These are phyloP conservation scores for Chouioia cunea DNA, from an alignment of 2,888 invertebrate species.

Conservation along the genomic window DNA sequence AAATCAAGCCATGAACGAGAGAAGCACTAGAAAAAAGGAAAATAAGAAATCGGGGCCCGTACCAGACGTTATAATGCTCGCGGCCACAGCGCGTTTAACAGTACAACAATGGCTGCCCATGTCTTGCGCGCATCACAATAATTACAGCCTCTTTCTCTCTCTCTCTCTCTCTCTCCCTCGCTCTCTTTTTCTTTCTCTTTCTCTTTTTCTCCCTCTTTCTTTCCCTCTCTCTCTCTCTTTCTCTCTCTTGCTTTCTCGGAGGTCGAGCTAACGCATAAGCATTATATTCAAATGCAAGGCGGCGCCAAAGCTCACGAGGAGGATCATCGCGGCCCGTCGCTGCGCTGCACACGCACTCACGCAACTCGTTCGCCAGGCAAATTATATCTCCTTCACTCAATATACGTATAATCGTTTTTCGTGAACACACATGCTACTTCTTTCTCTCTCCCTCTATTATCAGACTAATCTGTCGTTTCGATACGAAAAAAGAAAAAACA, in stretches of 20 bases:
- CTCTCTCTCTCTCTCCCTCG: constrained; percentile 39
- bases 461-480: too few relatives aligned
- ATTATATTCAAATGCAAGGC: constrained; percentile 67
- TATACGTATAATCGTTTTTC: neutral
- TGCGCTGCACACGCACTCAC: constrained; percentile 45
- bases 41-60: constrained; percentile 25
- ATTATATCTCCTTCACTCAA: constrained; percentile 38
- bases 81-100: constrained; percentile 55
- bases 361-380: constrained; percentile 38
- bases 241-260: too few relatives aligned
- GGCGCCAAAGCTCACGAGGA: constrained; percentile 49
- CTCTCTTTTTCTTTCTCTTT: neutral
- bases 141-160: constrained; percentile 65
- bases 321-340: too few relatives aligned
- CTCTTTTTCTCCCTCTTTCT: constrained; percentile 54
- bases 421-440: neutral
- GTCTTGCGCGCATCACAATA: constrained; percentile 64
- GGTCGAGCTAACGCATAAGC: constrained; percentile 54
- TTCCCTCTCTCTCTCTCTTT: constrained; percentile 49
- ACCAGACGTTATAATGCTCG: constrained; percentile 48
- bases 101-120: constrained; percentile 57
- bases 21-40: constrained; percentile 44
- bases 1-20: constrained; percentile 31
- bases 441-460: neutral
- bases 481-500: too few relatives aligned